Conservation (phyloP, 2,888 invertebrate genomes). For the Eristalinus sepulchralis region DNA sequence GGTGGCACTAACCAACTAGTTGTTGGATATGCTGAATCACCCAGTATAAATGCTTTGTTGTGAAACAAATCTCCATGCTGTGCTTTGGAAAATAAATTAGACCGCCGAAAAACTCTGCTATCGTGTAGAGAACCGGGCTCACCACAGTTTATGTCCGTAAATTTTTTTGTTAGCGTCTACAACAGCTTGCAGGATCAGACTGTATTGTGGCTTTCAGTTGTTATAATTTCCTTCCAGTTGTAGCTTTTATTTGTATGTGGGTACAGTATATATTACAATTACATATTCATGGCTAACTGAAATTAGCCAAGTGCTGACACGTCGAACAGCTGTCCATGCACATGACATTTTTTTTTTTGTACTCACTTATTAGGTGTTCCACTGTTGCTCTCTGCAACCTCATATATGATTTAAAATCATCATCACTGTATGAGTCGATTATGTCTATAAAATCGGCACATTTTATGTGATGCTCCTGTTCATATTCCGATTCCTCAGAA, state of each 20-base stretch:
- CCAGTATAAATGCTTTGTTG: constrained; percentile 36
- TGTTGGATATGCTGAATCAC: constrained; percentile 72
- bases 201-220: constrained; percentile 68
- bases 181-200: constrained; percentile 69
- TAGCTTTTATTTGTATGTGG: constrained; percentile 72
- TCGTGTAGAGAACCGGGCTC: constrained; percentile 74
- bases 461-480: too few species aligned
- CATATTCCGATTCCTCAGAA: too few species aligned
- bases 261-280: constrained; percentile 69
- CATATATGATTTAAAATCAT: too few species aligned
- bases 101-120: constrained; percentile 70
- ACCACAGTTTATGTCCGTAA: constrained; percentile 73
- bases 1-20: constrained; percentile 19
- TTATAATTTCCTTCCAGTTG: constrained; percentile 61
- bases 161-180: constrained; percentile 58
- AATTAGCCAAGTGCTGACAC: constrained; percentile 25
- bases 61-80: constrained; percentile 31
- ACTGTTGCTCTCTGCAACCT: too few species aligned
- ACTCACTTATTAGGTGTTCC: not conserved
- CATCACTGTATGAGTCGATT: too few species aligned
- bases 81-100: constrained; percentile 28
- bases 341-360: not conserved
- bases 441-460: too few species aligned
- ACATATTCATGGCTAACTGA: constrained; percentile 47
- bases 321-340: not conserved